Conservation (phyloP, 2,888 invertebrate species). For the Synergus itoensis region DNA sequence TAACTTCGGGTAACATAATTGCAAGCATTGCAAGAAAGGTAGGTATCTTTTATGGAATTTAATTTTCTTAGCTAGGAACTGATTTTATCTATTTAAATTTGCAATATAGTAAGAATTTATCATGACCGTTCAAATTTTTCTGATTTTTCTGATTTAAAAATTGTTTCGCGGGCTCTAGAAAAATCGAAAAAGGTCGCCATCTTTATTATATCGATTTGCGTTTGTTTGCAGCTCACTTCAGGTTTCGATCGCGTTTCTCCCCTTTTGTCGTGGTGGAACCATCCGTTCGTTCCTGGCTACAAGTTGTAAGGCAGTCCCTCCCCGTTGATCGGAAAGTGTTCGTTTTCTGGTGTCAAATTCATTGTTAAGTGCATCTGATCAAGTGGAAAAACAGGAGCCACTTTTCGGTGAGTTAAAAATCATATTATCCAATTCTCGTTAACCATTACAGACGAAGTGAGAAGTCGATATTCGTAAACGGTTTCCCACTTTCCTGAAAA, state of each 20-base stretch:
- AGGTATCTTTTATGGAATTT: neutral
- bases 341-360: slow-evolving; percentile 52
- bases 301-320: slow-evolving; percentile 48
- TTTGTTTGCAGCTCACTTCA: slow-evolving; percentile 62
- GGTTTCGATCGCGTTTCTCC: slow-evolving; percentile 63
- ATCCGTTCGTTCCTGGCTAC: slow-evolving; percentile 56
- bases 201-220: slow-evolving; percentile 57
- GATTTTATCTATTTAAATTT: neutral
- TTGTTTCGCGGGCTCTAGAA: slow-evolving; percentile 49
- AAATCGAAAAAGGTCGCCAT: slow-evolving; percentile 58
- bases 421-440: neutral
- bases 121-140: neutral
- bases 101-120: neutral
- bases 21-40: neutral
- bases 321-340: slow-evolving; percentile 45
- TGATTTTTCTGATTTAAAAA: neutral
- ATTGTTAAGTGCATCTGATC: slow-evolving; percentile 47
- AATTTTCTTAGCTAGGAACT: neutral
- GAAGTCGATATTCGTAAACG: slow-evolving; percentile 17
- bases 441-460: neutral
- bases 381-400: slow-evolving; percentile 55
- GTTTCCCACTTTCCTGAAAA: slow-evolving; percentile 35
- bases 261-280: slow-evolving; percentile 66
- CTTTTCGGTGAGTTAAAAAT: slow-evolving; percentile 58
- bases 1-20: neutral